phyloP scores from a whole-genome alignment of 2,888 invertebrate species.

The Apeira syringaria region DNA sequence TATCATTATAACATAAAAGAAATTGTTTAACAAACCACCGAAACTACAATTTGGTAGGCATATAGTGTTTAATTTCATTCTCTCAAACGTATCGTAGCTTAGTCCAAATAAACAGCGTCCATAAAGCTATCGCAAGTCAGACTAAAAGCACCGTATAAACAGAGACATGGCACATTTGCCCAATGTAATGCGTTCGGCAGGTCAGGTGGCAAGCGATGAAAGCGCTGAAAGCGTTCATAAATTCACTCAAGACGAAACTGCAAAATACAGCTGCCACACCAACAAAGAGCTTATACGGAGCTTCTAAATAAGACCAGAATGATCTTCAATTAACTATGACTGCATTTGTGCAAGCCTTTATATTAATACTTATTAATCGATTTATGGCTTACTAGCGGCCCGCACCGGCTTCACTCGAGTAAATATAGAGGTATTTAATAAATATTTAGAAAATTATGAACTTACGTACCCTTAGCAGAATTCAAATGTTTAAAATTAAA shows the following conservation, averaged over 20 bases:
- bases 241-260: conserved; percentile 68
- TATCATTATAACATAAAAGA: too few relatives aligned
- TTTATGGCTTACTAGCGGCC: too few relatives aligned
- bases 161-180: conserved; percentile 68
- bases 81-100: conserved; percentile 1
- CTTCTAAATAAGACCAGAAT: too few relatives aligned
- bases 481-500: too few relatives aligned
- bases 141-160: conserved; percentile 67
- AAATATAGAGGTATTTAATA: too few relatives aligned
- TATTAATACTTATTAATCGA: not conserved
- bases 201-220: conserved; percentile 80
- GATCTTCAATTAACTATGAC: conserved; percentile 22
- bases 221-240: conserved; percentile 79
- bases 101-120: conserved; percentile 23
- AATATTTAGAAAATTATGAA: too few relatives aligned
- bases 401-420: too few relatives aligned
- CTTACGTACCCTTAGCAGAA: too few relatives aligned
- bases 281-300: conserved; percentile 30
- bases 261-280: conserved; percentile 68
- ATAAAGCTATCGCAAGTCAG: conserved; percentile 31
- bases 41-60: not conserved
- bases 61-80: conserved; percentile 8
- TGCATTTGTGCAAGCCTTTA: not conserved
- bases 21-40: too few relatives aligned
- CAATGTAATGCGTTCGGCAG: conserved; percentile 68